Evolutionary conservation across 2,888 invertebrate genomes (phyloP).

Genomic region (Xanthorhoe spadicearia): DNA sequence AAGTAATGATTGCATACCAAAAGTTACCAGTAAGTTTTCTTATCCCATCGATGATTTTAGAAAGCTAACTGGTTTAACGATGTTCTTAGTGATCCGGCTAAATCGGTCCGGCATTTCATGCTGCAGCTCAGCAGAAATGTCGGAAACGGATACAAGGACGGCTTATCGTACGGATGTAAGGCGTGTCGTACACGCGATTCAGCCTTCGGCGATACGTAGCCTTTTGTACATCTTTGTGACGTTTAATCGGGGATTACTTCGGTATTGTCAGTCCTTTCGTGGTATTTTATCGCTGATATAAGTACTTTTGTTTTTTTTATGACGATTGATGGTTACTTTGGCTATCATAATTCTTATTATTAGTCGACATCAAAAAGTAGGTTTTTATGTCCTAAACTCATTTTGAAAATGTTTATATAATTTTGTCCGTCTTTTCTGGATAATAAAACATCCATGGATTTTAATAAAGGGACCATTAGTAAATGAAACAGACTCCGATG

Average conservation of each 20-base stretch:
- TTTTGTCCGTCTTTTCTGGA: too few relatives aligned
- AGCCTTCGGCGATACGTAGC: conserved; percentile 28
- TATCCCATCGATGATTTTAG: too few relatives aligned
- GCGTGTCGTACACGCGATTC: conserved; percentile 44
- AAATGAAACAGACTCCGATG: not conserved
- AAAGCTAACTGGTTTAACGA: not conserved
- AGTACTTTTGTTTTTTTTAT: too few relatives aligned
- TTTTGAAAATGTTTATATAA: too few relatives aligned
- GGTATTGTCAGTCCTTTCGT: not conserved
- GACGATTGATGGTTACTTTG: too few relatives aligned
- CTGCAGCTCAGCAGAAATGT: conserved; percentile 34
- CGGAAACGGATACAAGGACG: conserved; percentile 57
- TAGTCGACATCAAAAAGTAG: too few relatives aligned
- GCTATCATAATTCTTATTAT: too few relatives aligned
- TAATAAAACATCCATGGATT: not conserved
- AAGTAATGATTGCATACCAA: too few relatives aligned
- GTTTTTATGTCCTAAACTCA: too few relatives aligned
- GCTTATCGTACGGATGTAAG: conserved; percentile 63
- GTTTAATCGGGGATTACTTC: conserved; percentile 35
- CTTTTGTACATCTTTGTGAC: conserved; percentile 32
- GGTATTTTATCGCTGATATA: not conserved
- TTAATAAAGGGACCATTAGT: not conserved
- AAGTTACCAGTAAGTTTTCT: too few relatives aligned
- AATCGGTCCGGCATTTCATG: not conserved
- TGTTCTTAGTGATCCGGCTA: conserved; percentile 1